phyloP scores from a whole-genome alignment of 2,113 vertebrate genomes.

The Oreochromis aureus region DNA sequence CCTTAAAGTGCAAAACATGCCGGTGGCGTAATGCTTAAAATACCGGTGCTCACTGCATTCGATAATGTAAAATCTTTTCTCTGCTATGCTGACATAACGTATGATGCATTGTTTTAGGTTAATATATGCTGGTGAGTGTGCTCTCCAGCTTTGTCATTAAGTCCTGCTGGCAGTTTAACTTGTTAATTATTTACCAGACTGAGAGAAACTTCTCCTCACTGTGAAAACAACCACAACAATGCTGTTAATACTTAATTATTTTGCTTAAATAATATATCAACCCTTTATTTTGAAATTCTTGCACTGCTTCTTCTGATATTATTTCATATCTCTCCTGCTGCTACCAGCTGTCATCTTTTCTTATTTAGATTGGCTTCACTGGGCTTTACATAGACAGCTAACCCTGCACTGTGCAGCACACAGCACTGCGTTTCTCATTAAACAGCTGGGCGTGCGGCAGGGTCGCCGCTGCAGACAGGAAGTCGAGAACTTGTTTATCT shows the following conservation, averaged over 20 bases:
- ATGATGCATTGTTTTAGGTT: neutral
- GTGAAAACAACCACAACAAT: neutral
- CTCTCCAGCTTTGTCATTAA: neutral
- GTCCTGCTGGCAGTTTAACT: neutral
- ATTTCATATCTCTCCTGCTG: neutral
- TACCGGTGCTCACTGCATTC: rapidly evolving
- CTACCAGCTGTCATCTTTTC: neutral
- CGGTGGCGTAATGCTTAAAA: neutral
- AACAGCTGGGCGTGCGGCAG: neutral
- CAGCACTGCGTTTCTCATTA: neutral
- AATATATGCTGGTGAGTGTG: neutral
- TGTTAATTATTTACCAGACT: neutral
- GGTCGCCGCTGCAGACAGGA: neutral
- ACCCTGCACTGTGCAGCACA: neutral
- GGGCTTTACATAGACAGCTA: neutral
- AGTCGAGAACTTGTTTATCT: neutral
- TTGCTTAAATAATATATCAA: neutral
- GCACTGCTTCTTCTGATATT: rapidly evolving
- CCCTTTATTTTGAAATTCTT: neutral
- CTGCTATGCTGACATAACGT: neutral
- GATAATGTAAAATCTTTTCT: neutral
- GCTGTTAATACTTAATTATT: neutral
- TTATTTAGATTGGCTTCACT: neutral
- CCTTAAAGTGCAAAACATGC: neutral
- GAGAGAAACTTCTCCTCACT: neutral